Base-by-base conservation (phyloP, 1,140 invertebrate species). In the Helicoverpa zea region DNA sequence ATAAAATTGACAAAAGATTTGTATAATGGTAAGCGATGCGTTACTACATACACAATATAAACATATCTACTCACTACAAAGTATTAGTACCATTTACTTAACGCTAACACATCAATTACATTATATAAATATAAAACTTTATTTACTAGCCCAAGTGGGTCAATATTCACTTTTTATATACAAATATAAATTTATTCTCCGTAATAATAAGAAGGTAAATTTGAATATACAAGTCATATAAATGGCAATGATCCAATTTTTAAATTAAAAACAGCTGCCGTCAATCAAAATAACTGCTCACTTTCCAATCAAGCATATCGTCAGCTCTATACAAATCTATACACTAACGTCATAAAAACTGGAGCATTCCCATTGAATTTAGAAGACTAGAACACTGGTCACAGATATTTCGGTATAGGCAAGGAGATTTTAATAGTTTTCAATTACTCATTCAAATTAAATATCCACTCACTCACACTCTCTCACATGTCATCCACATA, bases 361-460 rank as follows among this genome's bases (percentile, higher is more conserved):
- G 79, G 76, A 87, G 76, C 84, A 82, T 81, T 79, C 56, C 78
- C 77, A 81, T 76, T 43, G 61, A 81, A 83, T 83, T 83, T 86
- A 82, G 78, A 83, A 87, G 91, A 93, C 92, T 93, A 93, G 92
- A 93, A 84, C 86, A 89, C 87, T 92, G 89, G 88, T 93, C 88
- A 90, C 90, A 93, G 85, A 86, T 86, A 87, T 85, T 83, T 80
- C 58, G 82, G 68, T 84, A 87, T 86, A 89, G 92, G 92, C 91
- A 93, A 93, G 89, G 84, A 88, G 83, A 88, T 86, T 86, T 86
- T 86, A 89, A 85, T 82, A 91, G 73, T 54, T 81, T 80, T 68
- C 51, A 29, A 63, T 82, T 75, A 81, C 63, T 51, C 81, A 81
- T 49, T 63, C 13, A 79, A 72, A 78, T 58, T 75, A 73, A 64